phyloP scores from a whole-genome alignment of 2,888 invertebrate genomes.

The Hypolimnas misippus region DNA sequence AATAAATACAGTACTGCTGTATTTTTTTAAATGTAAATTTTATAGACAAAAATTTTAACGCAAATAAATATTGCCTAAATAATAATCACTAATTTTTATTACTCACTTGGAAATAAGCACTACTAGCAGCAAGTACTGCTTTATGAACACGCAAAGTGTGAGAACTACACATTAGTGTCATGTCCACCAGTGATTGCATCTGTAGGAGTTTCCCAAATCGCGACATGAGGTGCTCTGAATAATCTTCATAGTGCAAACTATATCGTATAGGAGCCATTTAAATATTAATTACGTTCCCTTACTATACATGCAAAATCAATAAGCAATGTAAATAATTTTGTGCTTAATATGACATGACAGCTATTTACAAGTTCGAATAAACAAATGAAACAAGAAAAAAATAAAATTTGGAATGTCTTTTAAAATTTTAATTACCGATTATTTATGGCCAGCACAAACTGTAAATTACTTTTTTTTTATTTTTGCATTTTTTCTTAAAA shows the following conservation, averaged over 20 bases:
- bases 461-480: background rate
- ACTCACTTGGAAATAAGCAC: constrained; percentile 88
- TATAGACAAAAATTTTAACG: no score
- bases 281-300: constrained; percentile 11
- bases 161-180: constrained; percentile 89
- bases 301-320: constrained; percentile 24
- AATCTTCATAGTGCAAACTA: constrained; percentile 88
- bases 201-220: constrained; percentile 88
- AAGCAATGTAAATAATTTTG: background rate
- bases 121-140: constrained; percentile 88
- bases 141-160: constrained; percentile 90
- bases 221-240: constrained; percentile 87
- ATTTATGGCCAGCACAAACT: constrained; percentile 18
- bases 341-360: constrained; percentile 28
- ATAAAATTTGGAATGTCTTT: constrained; percentile 29
- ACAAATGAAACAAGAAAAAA: constrained; percentile 36
- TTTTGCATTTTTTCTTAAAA: background rate
- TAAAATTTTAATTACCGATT: constrained; percentile 15
- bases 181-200: constrained; percentile 89
- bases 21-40: no score
- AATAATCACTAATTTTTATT: no score
- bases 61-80: no score
- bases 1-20: no score
- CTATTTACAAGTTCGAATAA: constrained; percentile 33
- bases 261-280: constrained; percentile 82